phyloP scores from a whole-genome alignment of 2,797 vertebrate species.

The Cephalopachus bancanus region DNA sequence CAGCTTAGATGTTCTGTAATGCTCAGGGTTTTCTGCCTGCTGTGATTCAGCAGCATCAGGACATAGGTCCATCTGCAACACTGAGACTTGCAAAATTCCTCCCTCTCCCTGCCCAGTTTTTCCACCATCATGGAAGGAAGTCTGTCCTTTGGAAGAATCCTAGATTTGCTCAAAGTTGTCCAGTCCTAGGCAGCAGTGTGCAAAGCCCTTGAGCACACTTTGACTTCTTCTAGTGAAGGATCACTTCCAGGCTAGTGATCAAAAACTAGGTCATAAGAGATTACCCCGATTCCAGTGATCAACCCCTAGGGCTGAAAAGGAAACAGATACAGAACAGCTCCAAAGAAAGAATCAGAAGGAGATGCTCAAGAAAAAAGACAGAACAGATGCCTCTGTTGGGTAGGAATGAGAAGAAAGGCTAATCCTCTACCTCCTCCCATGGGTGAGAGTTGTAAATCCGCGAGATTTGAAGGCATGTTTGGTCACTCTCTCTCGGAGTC shows the following conservation, averaged over 20 bases:
- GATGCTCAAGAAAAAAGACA: neutral
- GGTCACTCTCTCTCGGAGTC: fast-evolving
- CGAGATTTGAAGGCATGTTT: neutral
- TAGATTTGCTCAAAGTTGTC: neutral
- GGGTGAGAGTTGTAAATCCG: fast-evolving
- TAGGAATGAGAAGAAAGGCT: fast-evolving
- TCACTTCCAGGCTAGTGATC: neutral
- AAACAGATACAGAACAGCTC: neutral
- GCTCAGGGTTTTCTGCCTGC: neutral
- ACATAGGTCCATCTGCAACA: fast-evolving
- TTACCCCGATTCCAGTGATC: neutral
- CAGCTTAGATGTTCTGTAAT: neutral
- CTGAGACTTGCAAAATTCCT: neutral
- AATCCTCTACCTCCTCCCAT: neutral
- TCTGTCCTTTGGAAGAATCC: neutral
- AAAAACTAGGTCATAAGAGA: neutral
- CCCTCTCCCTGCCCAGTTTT: neutral
- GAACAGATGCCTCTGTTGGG: neutral
- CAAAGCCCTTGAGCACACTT: neutral
- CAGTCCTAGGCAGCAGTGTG: neutral
- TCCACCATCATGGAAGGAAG: neutral
- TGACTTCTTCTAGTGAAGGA: neutral
- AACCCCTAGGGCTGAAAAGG: neutral
- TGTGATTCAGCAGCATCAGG: neutral
- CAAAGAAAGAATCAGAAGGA: neutral